Evolutionary conservation across 2,888 invertebrate genomes (phyloP), one percentile per base, ranked within the genome.

Genomic region (Drosophila aldrichi): DNA sequence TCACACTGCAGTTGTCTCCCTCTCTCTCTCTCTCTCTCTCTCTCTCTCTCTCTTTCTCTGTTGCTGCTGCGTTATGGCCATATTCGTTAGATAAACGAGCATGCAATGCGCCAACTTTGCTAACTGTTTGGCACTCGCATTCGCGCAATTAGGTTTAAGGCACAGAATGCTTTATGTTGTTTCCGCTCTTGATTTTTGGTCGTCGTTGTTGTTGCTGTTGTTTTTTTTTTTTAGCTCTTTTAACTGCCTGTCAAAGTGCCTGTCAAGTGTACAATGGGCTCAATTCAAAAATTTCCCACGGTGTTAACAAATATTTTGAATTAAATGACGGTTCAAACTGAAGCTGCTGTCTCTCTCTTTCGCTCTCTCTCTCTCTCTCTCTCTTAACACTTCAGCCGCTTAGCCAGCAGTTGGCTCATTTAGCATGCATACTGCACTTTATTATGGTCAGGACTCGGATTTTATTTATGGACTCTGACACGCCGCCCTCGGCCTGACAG

Each of bases 1-100:
- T 76, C 76, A 75, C 73, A 55, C 49, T 74, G 69, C 62, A 48
- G 51, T 52, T 57, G 48, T 59, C 61, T 55, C 55, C 2, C 43
- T 44, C 22, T 12, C 36, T 16, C 12, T 18, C 9, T 2, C 8
- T 2, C 41, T 20, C 12, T 16, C 25, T 9, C 25, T 10, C 52
- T n/a, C 7, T 25, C n/a, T 25, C 52, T n/a, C n/a, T 16, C 9
- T 10, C 22, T n/a, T 1, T 22, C 18, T 25, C n/a, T n/a, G 5
- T 12, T 34, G 18, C 36, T 52, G 40, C 40, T 55, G 51, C 69
- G 44, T 56, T 48, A 57, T 61, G 54, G 44, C 46, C 55, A 70
- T 56, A 63, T 66, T 49, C 62, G 55, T 69, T 64, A 76, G 74
- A 74, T 76, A 76, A 74, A 76, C 77, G 74, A 76, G 74, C 75